Evolutionary conservation across 2,113 vertebrate genomes (phyloP).

Genomic region (Cheilinus undulatus): DNA sequence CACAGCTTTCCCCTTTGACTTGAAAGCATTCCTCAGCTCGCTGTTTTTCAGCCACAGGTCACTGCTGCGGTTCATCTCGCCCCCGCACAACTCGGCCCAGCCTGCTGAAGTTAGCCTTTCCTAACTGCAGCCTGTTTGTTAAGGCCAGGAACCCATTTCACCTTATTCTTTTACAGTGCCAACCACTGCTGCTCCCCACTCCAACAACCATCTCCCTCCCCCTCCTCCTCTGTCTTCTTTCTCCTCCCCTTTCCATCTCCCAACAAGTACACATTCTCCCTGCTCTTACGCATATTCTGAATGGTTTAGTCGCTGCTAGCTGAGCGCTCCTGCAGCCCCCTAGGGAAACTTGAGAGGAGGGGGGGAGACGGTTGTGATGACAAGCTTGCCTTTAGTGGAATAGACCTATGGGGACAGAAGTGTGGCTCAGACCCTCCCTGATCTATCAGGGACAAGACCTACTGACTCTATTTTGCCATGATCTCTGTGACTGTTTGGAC

Average conservation of each 20-base stretch:
- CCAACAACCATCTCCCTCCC: not conserved
- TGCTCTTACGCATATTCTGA: constrained; percentile 77
- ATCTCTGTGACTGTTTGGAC: constrained; percentile 54
- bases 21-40: constrained; percentile 53
- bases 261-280: constrained; percentile 67
- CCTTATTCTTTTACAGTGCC: constrained; percentile 60
- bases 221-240: constrained; percentile 37
- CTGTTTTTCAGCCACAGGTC: constrained; percentile 40
- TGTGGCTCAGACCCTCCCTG: constrained; percentile 56
- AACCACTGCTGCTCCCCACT: constrained; percentile 39
- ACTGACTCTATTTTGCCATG: constrained; percentile 60
- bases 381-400: constrained; percentile 76
- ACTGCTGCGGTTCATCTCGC: constrained; percentile 30
- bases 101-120: constrained; percentile 29
- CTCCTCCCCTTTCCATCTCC: constrained; percentile 73
- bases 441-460: constrained; percentile 51
- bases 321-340: constrained; percentile 80
- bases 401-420: constrained; percentile 77
- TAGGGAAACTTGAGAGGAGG: constrained; percentile 74
- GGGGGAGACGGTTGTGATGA: constrained; percentile 83
- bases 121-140: constrained; percentile 34
- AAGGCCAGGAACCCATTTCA: constrained; percentile 55
- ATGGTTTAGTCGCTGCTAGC: constrained; percentile 83
- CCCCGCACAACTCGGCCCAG: not conserved
- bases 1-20: constrained; percentile 25